These are phyloP conservation scores for Drosophila mimetica DNA, from an alignment of 2,888 invertebrate species.

Conservation along the genomic window DNA sequence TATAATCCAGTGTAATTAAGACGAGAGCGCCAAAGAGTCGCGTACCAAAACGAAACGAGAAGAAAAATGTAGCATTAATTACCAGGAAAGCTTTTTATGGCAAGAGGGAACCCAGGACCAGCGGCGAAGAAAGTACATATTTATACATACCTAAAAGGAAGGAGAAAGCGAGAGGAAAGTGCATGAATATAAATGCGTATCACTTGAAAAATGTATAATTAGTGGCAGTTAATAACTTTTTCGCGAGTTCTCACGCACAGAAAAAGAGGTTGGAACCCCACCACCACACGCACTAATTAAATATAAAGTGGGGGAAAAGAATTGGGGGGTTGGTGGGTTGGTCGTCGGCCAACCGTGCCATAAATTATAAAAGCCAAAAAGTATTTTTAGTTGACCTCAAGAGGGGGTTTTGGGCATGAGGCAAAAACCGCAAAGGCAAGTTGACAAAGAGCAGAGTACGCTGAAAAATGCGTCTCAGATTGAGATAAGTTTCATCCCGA, in stretches of 20 bases:
- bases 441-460: conserved; percentile 58
- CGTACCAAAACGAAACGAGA: conserved; percentile 22
- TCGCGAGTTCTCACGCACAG: conserved; percentile 58
- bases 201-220: conserved; percentile 64
- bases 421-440: conserved; percentile 45
- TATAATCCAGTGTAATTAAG: conserved; percentile 71
- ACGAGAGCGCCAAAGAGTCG: conserved; percentile 57
- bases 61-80: conserved; percentile 56
- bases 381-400: conserved; percentile 60
- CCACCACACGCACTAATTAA: conserved; percentile 63
- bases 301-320: conserved; percentile 52
- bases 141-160: conserved; percentile 4
- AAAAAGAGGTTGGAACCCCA: conserved; percentile 32
- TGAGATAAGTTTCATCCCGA: conserved; percentile 56
- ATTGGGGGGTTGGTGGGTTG: conserved; percentile 3
- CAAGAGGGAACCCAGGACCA: conserved; percentile 17
- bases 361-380: conserved; percentile 63
- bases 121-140: conserved; percentile 28
- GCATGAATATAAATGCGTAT: conserved; percentile 69
- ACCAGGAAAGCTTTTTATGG: conserved; percentile 57
- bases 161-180: conserved; percentile 41
- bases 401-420: not conserved
- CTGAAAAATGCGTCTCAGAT: conserved; percentile 63
- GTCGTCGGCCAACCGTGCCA: conserved; percentile 26
- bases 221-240: conserved; percentile 73